Evolutionary conservation across 2,888 invertebrate genomes (phyloP), one percentile per base, ranked within the genome.

Genomic region (Polymixis flavicincta): DNA sequence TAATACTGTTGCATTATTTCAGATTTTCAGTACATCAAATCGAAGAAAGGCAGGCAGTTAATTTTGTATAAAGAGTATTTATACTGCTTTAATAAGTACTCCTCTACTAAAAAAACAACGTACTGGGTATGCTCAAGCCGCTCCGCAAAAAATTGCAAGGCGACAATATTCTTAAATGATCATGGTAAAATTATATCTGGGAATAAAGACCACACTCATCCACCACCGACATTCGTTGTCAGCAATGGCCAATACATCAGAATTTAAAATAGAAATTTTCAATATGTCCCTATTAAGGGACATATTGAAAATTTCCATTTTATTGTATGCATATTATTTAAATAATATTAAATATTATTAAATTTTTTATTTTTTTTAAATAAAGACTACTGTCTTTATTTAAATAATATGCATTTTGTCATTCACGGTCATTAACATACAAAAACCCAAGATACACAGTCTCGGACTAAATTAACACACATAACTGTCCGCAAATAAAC

Each of bases 211-310:
- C 82, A 82, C 42, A 74, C 42, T 0, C 82, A 82, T 54, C 54
- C 65, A 14, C 71, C 83, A 8, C 77, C 77, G 1, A 71, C 52
- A 48, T 82, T 64, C 22, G 5, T 61, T 6, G 3, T 79, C 5
- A n/a, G 32, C 14, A 63, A 85, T 25, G 78, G 85, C 9, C n/a
- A 75, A 28, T 81, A 76, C 45, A 52, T 83, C 13, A 76, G 59
- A 54, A 22, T 76, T 22, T 74, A 45, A 60, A 60, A 69, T 48
- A 28, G 0, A 19, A 9, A 28, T 17, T 8, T 28, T 25, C 22
- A 48, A 52, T 17, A 52, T 28, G 22, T 25, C 13, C 13, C 37
- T 37, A n/a, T n/a, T n/a, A n/a, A n/a, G n/a, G n/a, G n/a, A n/a
- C n/a, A n/a, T n/a, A n/a, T n/a, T n/a, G n/a, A n/a, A n/a, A n/a